Conservation (phyloP, 2,888 invertebrate genomes). For the Axea sp. region DNA sequence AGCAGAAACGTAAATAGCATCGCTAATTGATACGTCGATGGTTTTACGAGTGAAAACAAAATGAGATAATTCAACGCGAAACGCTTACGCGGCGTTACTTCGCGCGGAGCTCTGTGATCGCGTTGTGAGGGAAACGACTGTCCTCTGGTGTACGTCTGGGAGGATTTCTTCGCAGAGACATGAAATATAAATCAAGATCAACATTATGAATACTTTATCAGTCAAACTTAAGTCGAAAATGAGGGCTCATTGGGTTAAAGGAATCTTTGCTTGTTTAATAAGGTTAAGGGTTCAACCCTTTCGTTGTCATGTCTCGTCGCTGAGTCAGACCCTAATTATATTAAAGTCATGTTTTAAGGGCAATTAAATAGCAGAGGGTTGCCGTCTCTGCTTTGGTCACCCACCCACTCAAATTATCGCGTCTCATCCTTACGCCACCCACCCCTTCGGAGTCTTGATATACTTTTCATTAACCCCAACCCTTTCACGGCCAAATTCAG, state of each 20-base stretch:
- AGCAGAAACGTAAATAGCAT: too few relatives aligned
- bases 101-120: too few relatives aligned
- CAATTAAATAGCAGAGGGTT: slow-evolving; percentile 78
- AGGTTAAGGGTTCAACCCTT: slow-evolving; percentile 74
- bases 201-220: slow-evolving; percentile 43
- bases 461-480: slow-evolving; percentile 77
- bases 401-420: slow-evolving; percentile 78
- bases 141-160: too few relatives aligned
- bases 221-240: slow-evolving; percentile 42
- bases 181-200: too few relatives aligned
- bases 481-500: slow-evolving; percentile 70
- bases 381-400: slow-evolving; percentile 69
- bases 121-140: too few relatives aligned
- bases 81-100: too few relatives aligned
- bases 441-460: slow-evolving; percentile 69
- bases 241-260: slow-evolving; percentile 57
- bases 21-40: too few relatives aligned
- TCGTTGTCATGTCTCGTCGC: slow-evolving; percentile 64
- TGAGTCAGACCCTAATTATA: slow-evolving; percentile 76
- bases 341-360: slow-evolving; percentile 79
- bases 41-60: too few relatives aligned
- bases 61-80: too few relatives aligned
- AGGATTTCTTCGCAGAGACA: too few relatives aligned
- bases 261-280: slow-evolving; percentile 73
- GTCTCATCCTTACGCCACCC: slow-evolving; percentile 71